Evolutionary conservation across 1,140 invertebrate species (phyloP).

Genomic region (Lordiphosa clarofinis): DNA sequence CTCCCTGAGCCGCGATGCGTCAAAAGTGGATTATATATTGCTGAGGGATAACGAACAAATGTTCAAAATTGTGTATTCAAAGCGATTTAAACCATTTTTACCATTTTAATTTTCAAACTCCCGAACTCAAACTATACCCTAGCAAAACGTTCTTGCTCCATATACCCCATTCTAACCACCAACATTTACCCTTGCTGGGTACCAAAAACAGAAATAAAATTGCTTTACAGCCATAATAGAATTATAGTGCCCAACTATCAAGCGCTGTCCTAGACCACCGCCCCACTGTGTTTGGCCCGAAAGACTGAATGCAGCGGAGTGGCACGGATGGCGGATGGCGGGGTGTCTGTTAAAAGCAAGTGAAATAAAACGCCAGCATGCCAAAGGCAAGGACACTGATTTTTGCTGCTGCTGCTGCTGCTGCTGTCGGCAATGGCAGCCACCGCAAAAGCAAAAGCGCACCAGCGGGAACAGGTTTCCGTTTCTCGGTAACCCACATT

Average conservation of each 20-base stretch:
- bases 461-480: conserved; percentile 26
- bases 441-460: conserved; percentile 16
- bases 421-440: conserved; percentile 24
- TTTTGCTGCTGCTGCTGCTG: conserved; percentile 23
- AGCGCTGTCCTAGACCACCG: conserved; percentile 11
- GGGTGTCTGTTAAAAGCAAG: conserved; percentile 24
- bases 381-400: conserved; percentile 41
- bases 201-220: conserved; percentile 48
- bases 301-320: neutral
- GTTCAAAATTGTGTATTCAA: no score
- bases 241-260: conserved; percentile 62
- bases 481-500: conserved; percentile 59
- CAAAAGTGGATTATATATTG: no score
- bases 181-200: neutral
- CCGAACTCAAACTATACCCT: no score
- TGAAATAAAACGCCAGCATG: conserved; percentile 47
- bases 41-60: no score
- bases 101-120: no score
- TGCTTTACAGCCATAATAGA: conserved; percentile 68
- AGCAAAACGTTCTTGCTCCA: no score
- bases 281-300: conserved; percentile 12
- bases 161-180: conserved; percentile 1
- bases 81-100: no score
- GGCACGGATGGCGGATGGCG: neutral
- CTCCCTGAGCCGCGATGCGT: no score